These are phyloP conservation scores for human (Homo sapiens) DNA, from an alignment of 2,113 vertebrate genomes.

Conservation along the genomic window DNA sequence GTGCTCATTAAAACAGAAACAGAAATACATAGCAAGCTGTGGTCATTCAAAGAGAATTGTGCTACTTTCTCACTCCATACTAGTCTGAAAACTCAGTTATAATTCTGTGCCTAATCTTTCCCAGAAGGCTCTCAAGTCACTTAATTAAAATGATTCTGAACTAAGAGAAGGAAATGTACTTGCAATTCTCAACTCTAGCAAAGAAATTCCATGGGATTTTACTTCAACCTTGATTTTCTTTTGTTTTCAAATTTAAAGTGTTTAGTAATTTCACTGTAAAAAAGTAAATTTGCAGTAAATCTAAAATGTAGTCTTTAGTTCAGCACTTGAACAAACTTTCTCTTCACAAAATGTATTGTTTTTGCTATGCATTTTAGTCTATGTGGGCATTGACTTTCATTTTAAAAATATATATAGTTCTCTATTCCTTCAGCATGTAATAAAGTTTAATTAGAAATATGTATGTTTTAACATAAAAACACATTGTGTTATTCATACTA, in stretches of 20 bases:
- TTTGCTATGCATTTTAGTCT: neutral
- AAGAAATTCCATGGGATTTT: neutral
- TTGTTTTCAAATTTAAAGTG: slow-evolving; percentile 4
- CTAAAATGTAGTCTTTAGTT: neutral
- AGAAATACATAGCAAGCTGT: slow-evolving; percentile 17
- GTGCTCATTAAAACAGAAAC: slow-evolving; percentile 38
- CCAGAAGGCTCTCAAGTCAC: neutral
- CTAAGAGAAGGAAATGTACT: neutral
- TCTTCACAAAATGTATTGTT: neutral
- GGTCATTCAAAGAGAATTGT: slow-evolving; percentile 11
- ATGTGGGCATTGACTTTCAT: neutral
- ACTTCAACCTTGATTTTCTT: slow-evolving; percentile 14
- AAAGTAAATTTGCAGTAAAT: neutral
- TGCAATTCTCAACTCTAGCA: neutral
- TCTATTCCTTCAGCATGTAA: neutral
- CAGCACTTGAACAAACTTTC: neutral
- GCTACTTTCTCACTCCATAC: neutral
- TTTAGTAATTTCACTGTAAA: neutral
- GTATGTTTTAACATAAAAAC: neutral
- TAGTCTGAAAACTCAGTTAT: slow-evolving; percentile 31
- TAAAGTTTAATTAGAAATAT: neutral
- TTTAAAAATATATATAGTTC: neutral
- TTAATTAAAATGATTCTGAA: slow-evolving; percentile 41
- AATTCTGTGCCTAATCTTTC: slow-evolving; percentile 12
- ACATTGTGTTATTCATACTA: neutral